A percentile compares a stretch with the other conserved stretches of the same genome.
Conservation (phyloP, 1,140 invertebrate genomes). For the Luehdorfia chinensis region DNA sequence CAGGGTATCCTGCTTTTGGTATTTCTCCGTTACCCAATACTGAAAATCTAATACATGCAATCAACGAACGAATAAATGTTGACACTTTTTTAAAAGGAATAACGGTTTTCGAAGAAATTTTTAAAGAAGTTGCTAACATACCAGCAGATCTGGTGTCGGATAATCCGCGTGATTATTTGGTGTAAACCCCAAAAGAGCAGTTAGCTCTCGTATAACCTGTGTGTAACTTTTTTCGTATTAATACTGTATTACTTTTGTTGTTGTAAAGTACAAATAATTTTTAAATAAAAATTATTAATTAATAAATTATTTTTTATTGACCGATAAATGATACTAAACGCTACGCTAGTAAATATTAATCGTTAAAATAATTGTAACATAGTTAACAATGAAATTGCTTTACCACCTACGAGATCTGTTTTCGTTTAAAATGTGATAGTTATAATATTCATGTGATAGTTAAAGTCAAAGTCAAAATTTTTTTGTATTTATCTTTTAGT, state of each 20-base stretch:
- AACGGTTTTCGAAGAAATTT: neutral
- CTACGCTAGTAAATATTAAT: too few relatives aligned
- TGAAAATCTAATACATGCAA: slow-evolving; percentile 2
- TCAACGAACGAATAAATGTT: slow-evolving; percentile 6
- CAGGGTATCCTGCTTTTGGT: neutral
- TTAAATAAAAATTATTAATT: neutral
- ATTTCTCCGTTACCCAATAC: slow-evolving; percentile 1
- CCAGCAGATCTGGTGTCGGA: neutral
- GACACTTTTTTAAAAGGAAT: neutral
- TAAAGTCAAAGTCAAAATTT: too few relatives aligned
- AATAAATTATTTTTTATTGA: neutral
- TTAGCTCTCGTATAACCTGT: too few relatives aligned
- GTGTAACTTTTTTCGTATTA: neutral
- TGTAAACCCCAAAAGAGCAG: too few relatives aligned
- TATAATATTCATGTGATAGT: too few relatives aligned
- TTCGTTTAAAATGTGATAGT: too few relatives aligned
- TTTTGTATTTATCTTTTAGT: too few relatives aligned
- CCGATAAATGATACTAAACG: too few relatives aligned
- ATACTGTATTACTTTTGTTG: neutral
- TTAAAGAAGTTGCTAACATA: slow-evolving; percentile 3
- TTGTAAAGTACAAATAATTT: neutral
- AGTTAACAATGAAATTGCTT: too few relatives aligned
- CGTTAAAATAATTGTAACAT: too few relatives aligned
- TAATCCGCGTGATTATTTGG: neutral
- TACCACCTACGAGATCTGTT: too few relatives aligned